Evolutionary conservation across 1,140 invertebrate species (phyloP).

Genomic region (Listronotus oregonensis): DNA sequence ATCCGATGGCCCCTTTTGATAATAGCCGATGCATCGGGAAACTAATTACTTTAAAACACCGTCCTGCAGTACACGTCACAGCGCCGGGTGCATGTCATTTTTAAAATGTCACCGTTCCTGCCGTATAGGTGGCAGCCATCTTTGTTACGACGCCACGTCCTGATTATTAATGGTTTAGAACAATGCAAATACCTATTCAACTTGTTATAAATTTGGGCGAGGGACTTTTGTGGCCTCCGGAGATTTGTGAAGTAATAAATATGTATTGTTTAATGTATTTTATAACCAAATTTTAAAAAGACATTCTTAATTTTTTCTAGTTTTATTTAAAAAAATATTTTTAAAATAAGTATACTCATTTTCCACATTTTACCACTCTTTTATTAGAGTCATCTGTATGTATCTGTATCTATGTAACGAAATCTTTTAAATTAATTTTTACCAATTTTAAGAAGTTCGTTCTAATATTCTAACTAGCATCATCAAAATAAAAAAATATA

Average conservation of each 20-base stretch:
- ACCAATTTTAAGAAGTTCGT: no score
- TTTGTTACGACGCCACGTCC: conserved; percentile 14
- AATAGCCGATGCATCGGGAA: conserved; percentile 13
- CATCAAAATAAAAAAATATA: no score
- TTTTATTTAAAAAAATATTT: no score
- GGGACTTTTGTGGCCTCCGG: background rate
- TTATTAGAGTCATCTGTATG: no score
- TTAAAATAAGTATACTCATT: no score
- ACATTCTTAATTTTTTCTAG: no score
- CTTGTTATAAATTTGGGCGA: conserved; percentile 5
- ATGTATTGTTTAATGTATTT: no score
- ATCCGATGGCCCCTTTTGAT: background rate
- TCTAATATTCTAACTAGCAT: no score
- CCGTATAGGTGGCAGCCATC: conserved; percentile 11
- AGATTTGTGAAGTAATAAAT: background rate
- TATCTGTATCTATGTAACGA: no score
- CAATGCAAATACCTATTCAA: conserved; percentile 23
- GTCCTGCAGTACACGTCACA: conserved; percentile 12
- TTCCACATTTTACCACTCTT: no score
- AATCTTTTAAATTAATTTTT: no score
- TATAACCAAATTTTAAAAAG: no score
- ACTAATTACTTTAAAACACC: conserved; percentile 19
- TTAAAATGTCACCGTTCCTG: conserved; percentile 15
- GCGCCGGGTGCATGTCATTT: conserved; percentile 25
- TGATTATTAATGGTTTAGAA: conserved; percentile 23